A percentile compares a stretch with the other conserved stretches of the same genome.
Evolutionary conservation across 2,113 vertebrate genomes (phyloP).

Genomic region (Pogona vitticeps): DNA sequence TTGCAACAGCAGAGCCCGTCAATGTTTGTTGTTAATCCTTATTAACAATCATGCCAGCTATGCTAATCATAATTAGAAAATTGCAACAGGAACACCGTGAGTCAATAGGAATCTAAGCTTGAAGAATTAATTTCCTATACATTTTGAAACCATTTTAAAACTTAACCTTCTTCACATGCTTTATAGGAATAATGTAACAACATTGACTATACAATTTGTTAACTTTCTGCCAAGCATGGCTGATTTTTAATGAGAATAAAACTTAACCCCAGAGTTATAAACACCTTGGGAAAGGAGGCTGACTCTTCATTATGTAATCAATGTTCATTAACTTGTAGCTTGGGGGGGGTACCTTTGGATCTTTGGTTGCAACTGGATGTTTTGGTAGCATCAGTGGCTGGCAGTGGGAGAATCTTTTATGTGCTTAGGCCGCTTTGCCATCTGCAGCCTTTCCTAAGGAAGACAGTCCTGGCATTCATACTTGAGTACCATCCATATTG

Average conservation of each 20-base stretch:
- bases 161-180: not conserved
- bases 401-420: not conserved
- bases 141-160: not conserved
- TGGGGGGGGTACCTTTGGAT: not conserved
- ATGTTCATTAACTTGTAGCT: not conserved
- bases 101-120: not conserved
- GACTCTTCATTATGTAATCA: not conserved
- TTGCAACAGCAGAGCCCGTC: not conserved
- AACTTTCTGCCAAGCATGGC: not conserved
- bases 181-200: not conserved
- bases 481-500: not conserved
- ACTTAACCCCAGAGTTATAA: not conserved
- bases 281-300: not conserved
- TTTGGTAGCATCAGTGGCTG: not conserved
- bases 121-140: not conserved
- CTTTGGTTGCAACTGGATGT: not conserved
- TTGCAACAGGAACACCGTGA: not conserved
- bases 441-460: not conserved
- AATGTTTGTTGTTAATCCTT: accelerated
- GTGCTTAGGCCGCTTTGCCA: not conserved
- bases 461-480: not conserved
- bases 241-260: not conserved
- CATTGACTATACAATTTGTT: not conserved
- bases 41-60: not conserved
- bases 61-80: constrained; percentile 20